Conservation (phyloP, 2,113 vertebrate genomes). For the Neolamprologus modestus region DNA sequence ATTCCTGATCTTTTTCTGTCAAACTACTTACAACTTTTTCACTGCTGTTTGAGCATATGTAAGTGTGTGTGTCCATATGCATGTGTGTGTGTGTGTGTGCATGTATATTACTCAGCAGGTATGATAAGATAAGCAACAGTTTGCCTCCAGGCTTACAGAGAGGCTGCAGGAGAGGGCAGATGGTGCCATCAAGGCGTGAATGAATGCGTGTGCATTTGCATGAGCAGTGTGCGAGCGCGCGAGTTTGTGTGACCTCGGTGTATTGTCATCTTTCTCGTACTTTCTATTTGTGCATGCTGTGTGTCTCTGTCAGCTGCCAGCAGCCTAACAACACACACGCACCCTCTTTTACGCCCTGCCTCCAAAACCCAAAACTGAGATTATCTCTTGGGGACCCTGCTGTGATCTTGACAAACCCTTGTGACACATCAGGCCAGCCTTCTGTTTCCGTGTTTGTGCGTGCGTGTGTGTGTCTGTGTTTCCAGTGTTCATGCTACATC, state of each 20-base stretch:
- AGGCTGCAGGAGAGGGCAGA: conserved; percentile 26
- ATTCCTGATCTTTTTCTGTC: background rate
- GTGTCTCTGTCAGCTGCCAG: background rate
- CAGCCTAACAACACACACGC: background rate
- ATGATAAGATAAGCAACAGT: conserved; percentile 34
- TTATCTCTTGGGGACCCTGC: conserved; percentile 50
- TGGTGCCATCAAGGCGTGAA: conserved; percentile 2
- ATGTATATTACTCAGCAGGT: conserved; percentile 23
- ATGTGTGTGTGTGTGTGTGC: background rate
- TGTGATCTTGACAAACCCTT: conserved; percentile 47
- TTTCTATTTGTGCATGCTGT: background rate
- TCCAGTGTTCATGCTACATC: conserved; percentile 15
- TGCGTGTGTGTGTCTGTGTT: background rate
- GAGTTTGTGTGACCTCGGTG: background rate
- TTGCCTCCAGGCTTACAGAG: conserved; percentile 15
- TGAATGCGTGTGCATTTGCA: background rate
- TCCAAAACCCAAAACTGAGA: conserved; percentile 10
- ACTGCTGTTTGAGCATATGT: background rate
- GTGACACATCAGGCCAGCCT: conserved; percentile 38
- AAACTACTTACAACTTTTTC: background rate
- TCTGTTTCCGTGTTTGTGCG: background rate
- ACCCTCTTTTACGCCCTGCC: background rate
- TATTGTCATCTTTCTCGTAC: background rate
- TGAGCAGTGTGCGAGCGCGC: background rate
- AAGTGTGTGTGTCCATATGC: background rate